Percentiles rank a stretch among this genome's conserved stretches.
Conservation (phyloP, 2,888 invertebrate species). For the Aphrophora alni region DNA sequence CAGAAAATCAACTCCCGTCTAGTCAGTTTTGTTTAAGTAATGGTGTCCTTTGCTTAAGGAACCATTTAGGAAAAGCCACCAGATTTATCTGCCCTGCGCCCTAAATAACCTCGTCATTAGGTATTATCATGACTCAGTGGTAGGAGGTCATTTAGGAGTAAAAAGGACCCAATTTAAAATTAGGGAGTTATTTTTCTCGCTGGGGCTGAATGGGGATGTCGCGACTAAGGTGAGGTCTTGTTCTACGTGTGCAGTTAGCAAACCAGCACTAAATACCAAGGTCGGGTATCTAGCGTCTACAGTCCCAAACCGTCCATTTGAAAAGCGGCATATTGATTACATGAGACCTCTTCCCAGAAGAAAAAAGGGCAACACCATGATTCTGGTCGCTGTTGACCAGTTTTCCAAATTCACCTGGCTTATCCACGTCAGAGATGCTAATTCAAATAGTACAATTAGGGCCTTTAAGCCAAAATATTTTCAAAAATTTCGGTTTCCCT, state of each 20-base stretch:
- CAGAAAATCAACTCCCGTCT: too few species aligned
- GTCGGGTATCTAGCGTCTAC: neutral
- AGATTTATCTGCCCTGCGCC: conserved; percentile 10
- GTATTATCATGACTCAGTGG: conserved; percentile 10
- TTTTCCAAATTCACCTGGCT: conserved; percentile 9
- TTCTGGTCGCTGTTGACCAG: too few species aligned
- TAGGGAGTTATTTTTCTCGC: neutral
- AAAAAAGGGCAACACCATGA: conserved; percentile 9
- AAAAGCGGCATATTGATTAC: conserved; percentile 12
- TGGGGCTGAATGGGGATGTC: conserved; percentile 14
- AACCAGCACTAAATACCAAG: conserved; percentile 23
- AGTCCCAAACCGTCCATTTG: conserved; percentile 11
- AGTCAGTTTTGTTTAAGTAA: too few species aligned
- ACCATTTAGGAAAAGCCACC: neutral
- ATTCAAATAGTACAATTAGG: too few species aligned
- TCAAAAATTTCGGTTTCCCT: too few species aligned
- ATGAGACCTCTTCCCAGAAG: conserved; percentile 6
- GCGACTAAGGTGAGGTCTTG: neutral
- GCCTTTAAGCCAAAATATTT: too few species aligned
- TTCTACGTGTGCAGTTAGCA: conserved; percentile 11
- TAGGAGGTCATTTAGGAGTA: conserved; percentile 16
- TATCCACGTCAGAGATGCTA: too few species aligned
- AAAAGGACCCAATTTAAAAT: too few species aligned
- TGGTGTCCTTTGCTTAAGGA: neutral
- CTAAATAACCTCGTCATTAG: conserved; percentile 14